Percentiles rank a stretch among this genome's conserved stretches.
phyloP scores from a whole-genome alignment of 2,113 vertebrate genomes.

The Nothobranchius kuhntae region DNA sequence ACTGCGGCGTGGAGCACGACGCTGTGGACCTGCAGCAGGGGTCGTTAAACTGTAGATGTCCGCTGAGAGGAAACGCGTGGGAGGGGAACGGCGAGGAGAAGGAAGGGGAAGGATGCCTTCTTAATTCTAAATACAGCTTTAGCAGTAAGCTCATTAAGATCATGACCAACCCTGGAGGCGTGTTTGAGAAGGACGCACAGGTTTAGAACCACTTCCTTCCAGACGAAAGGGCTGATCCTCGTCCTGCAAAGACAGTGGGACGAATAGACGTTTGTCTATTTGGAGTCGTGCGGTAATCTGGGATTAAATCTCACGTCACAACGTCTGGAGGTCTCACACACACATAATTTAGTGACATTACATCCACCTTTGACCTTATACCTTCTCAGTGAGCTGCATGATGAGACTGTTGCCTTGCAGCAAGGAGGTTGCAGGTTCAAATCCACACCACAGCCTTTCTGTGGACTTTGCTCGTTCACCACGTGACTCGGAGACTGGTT shows the following conservation, averaged over 20 bases:
- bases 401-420: no score
- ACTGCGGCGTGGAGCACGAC: conserved; percentile 12
- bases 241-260: neutral
- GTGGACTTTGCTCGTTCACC: no score
- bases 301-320: neutral
- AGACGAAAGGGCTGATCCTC: neutral
- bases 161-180: neutral
- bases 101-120: neutral
- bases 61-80: conserved; percentile 40
- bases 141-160: conserved; percentile 1
- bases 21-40: conserved; percentile 38
- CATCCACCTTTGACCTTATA: neutral
- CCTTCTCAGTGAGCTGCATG: neutral
- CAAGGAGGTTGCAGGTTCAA: no score
- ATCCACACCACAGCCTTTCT: no score
- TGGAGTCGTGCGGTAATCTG: neutral
- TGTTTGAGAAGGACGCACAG: neutral
- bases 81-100: conserved; percentile 25
- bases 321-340: neutral
- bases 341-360: neutral
- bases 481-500: no score
- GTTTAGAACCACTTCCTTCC: neutral
- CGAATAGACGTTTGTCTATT: neutral
- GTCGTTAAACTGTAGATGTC: conserved; percentile 49
- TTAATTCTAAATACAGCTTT: conserved; percentile 12